A percentile compares a stretch with the other conserved stretches of the same genome.
Conservation (phyloP, 2,113 vertebrate species). For the Rutilus rutilus region DNA sequence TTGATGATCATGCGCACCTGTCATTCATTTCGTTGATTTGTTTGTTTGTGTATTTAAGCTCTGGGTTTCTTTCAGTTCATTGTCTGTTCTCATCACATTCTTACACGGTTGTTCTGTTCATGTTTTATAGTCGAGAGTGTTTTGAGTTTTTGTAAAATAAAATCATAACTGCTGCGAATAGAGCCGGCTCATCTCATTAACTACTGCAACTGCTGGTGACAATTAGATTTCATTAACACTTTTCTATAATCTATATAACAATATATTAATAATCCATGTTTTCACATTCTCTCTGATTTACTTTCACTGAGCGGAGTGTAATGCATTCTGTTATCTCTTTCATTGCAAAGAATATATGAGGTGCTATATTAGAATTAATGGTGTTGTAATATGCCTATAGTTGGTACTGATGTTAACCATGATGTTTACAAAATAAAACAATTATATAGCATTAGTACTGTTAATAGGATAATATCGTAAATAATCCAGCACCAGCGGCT, state of each 20-base stretch:
- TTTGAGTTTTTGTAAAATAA: too few relatives aligned
- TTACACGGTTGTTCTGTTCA: too few relatives aligned
- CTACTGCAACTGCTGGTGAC: too few relatives aligned
- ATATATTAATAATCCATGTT: neutral
- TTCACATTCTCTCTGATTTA: neutral
- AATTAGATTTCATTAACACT: neutral
- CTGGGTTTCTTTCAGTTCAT: too few relatives aligned
- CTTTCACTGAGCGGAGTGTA: neutral
- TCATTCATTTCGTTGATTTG: too few relatives aligned
- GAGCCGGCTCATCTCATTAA: too few relatives aligned
- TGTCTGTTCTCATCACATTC: too few relatives aligned
- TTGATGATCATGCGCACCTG: too few relatives aligned
- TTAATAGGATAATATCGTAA: neutral
- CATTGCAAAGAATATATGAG: neutral
- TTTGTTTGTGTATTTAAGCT: too few relatives aligned
- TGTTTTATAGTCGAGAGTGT: too few relatives aligned
- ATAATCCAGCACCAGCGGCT: neutral
- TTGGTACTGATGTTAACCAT: neutral
- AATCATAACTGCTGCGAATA: too few relatives aligned
- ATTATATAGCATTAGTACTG: neutral
- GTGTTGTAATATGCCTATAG: neutral
- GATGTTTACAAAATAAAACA: neutral
- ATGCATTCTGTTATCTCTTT: neutral
- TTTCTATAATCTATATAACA: neutral
- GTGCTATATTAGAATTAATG: neutral